Percentiles rank a stretch among this genome's conserved stretches.
Conservation (phyloP, 2,113 vertebrate genomes). For the Tor tambroides region DNA sequence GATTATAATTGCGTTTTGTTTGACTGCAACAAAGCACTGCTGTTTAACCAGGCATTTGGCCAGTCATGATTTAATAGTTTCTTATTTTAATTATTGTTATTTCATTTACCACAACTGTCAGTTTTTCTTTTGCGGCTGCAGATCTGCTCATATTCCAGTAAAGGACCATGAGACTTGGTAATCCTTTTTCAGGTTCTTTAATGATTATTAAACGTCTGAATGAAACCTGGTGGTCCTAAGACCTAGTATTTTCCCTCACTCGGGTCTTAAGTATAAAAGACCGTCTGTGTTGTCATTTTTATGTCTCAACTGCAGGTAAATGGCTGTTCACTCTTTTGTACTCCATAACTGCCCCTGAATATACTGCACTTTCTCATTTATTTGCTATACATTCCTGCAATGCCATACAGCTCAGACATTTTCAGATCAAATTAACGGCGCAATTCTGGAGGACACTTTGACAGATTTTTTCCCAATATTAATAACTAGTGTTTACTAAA, state of each 20-base stretch:
- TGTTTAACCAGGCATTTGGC: conserved; percentile 10
- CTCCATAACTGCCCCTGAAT: background rate
- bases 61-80: background rate
- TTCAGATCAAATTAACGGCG: fast-evolving
- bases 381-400: conserved; percentile 1
- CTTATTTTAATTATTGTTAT: background rate
- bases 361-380: conserved; percentile 23
- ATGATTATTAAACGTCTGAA: background rate
- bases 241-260: background rate
- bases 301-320: conserved; percentile 11
- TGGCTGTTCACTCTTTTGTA: conserved; percentile 7
- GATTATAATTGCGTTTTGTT: conserved; percentile 3
- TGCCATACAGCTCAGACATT: conserved; percentile 5
- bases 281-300: background rate
- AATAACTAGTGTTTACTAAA: background rate
- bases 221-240: background rate
- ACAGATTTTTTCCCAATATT: background rate
- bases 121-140: background rate
- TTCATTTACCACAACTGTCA: background rate
- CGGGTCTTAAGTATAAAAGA: background rate
- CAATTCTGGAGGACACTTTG: background rate
- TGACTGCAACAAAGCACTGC: conserved; percentile 32
- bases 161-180: background rate
- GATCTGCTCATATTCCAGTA: background rate
- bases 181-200: background rate